Evolutionary conservation across 1,140 invertebrate species (phyloP), one percentile per base, ranked within the genome.

Genomic region (Oppia nitens): DNA sequence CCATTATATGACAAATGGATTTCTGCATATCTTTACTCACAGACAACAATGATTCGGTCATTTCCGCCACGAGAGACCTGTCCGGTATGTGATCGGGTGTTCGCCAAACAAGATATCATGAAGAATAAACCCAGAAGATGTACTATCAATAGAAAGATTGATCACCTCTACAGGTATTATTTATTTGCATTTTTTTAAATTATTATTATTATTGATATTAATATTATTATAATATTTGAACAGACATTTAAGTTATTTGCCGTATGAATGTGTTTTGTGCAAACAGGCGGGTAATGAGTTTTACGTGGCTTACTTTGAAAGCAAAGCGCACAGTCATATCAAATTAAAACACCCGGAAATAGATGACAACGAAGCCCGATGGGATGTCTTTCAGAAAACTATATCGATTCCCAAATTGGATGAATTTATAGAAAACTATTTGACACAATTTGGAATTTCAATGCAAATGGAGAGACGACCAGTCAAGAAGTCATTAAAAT

Each of bases 321-420:
- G 55, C 24, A 57, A 57, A 57, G 55, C 55, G 20, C 28, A 47
- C 25, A 57, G 29, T 57, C 55, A 57, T 48, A 57, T 57, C 25
- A 47, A 57, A 29, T 23, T 23, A 21, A 57, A 57, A 57, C 55
- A 57, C 24, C 55, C 55, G 20, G 47, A 47, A 23, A 26, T 57
- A 12, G 55, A 57, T 47, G 55, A 57, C 21, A 47, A 29, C 26
- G 55, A 57, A 17, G 25, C 55, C 17, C 40, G 55, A 2, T 57
- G 55, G 55, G 2, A 25, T 4, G 26, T 57, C 12, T 57, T 48
- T 40, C 55, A 57, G 27, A 57, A 57, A 47, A 57, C 55, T 49
- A 49, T 49, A 12, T 47, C 55, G 3, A 57, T 57, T 12, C 17
- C 55, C 17, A 57, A 57, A 57, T 29, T 57, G 21, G 55, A 57